A percentile compares a stretch with the other conserved stretches of the same genome.
Conservation (phyloP, 2,113 vertebrate genomes). For the Dunckerocampus dactyliophorus region DNA sequence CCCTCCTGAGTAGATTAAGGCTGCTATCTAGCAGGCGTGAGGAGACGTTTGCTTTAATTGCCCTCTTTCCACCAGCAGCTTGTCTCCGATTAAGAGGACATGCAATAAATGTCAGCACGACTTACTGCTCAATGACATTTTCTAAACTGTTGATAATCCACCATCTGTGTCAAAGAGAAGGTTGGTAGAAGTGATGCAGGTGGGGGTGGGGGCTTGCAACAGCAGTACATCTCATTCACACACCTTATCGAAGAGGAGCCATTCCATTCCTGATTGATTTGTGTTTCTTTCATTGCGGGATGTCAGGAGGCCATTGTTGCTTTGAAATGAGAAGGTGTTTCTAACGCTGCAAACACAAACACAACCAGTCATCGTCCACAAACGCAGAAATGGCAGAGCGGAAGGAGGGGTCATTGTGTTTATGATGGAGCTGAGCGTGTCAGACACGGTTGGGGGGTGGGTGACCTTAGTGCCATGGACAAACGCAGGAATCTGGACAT, state of each 20-base stretch:
- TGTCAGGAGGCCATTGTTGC: constrained; percentile 39
- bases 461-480: not conserved
- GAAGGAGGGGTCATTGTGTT: constrained; percentile 5
- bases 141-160: constrained; percentile 70
- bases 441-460: constrained; percentile 32
- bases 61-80: constrained; percentile 59
- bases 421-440: constrained; percentile 6
- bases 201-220: constrained; percentile 54
- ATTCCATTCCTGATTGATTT: constrained; percentile 67
- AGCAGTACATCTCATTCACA: constrained; percentile 46
- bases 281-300: constrained; percentile 53
- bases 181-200: constrained; percentile 42
- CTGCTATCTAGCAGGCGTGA: constrained; percentile 56
- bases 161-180: constrained; percentile 65
- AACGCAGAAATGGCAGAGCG: not conserved
- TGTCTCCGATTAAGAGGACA: constrained; percentile 68
- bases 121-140: constrained; percentile 63
- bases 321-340: constrained; percentile 62
- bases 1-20: constrained; percentile 65
- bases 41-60: constrained; percentile 64
- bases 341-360: no score
- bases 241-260: constrained; percentile 42
- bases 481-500: constrained; percentile 41
- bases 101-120: constrained; percentile 66
- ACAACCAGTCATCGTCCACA: no score